A percentile compares a stretch with the other conserved stretches of the same genome.
phyloP scores from a whole-genome alignment of 2,888 invertebrate species.

The Cheilosia grossa region DNA sequence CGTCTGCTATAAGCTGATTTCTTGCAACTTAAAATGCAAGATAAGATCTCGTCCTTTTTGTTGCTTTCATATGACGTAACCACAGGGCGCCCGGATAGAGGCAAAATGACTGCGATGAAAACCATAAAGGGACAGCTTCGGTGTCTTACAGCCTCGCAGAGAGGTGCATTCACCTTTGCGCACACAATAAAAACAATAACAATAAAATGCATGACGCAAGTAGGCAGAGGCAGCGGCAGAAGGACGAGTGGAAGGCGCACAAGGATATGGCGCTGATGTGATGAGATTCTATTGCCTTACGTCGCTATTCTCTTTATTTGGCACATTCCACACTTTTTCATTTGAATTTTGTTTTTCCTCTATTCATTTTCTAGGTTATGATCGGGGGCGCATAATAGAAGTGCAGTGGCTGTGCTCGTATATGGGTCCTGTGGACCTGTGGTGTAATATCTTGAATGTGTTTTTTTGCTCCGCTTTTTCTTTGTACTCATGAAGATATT shows the following conservation, averaged over 20 bases:
- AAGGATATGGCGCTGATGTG: slow-evolving; percentile 68
- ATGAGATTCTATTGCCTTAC: slow-evolving; percentile 58
- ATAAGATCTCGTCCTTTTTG: slow-evolving; percentile 48
- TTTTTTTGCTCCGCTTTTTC: slow-evolving; percentile 26
- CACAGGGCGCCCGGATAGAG: slow-evolving; percentile 57
- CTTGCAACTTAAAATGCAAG: slow-evolving; percentile 70
- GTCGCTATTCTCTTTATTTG: slow-evolving; percentile 49
- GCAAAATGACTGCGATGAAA: slow-evolving; percentile 45
- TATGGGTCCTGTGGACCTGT: slow-evolving; percentile 37
- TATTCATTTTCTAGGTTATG: slow-evolving; percentile 71
- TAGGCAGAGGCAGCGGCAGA: slow-evolving; percentile 47
- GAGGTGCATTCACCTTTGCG: slow-evolving; percentile 68
- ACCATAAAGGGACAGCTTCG: slow-evolving; percentile 62
- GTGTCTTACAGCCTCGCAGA: slow-evolving; percentile 35
- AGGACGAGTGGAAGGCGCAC: slow-evolving; percentile 5
- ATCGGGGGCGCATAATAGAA: slow-evolving; percentile 52
- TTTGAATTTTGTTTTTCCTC: slow-evolving; percentile 22
- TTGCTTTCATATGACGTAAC: slow-evolving; percentile 42
- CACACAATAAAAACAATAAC: slow-evolving; percentile 71
- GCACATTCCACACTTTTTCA: slow-evolving; percentile 58
- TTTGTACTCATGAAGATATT: slow-evolving; percentile 68
- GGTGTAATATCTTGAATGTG: slow-evolving; percentile 65
- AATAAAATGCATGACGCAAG: slow-evolving; percentile 71
- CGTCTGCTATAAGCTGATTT: slow-evolving; percentile 66
- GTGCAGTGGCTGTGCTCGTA: slow-evolving; percentile 28